Percentiles rank a stretch among this genome's conserved stretches.
Evolutionary conservation across 1,140 invertebrate species (phyloP).

Genomic region (Drosophila oshimai): DNA sequence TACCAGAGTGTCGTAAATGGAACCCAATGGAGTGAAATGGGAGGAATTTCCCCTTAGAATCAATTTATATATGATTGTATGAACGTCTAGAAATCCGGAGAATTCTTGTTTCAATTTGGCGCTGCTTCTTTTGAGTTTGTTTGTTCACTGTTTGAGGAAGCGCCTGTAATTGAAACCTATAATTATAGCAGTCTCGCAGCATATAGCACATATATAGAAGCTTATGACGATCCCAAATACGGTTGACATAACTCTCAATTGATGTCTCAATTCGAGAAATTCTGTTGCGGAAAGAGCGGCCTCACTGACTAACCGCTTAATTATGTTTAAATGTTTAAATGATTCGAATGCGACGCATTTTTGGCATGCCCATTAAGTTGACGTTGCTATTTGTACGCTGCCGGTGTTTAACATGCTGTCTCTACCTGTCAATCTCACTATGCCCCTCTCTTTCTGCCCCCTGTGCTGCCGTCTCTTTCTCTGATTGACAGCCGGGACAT

Average conservation of each 20-base stretch:
- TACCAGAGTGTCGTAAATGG: conserved; percentile 19
- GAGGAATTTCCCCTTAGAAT: conserved; percentile 14
- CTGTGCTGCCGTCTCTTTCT: not conserved
- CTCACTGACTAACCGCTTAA: conserved; percentile 56
- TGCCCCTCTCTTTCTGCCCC: not conserved
- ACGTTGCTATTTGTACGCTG: conserved; percentile 28
- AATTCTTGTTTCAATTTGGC: conserved; percentile 45
- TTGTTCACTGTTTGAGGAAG: conserved; percentile 46
- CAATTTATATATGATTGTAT: conserved; percentile 35
- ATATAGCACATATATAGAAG: conserved; percentile 5
- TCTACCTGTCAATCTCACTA: not conserved
- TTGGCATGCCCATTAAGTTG: conserved; percentile 52
- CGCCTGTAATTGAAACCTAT: conserved; percentile 66
- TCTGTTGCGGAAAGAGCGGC: conserved; percentile 8
- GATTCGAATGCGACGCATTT: conserved; percentile 67
- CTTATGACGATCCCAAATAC: conserved; percentile 16
- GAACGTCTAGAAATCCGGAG: conserved; percentile 12
- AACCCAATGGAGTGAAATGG: conserved; percentile 15
- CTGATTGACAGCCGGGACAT: conserved; percentile 43
- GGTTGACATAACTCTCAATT: conserved; percentile 49
- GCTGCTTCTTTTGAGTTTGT: conserved; percentile 14
- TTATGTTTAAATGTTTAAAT: conserved; percentile 59
- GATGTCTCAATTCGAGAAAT: conserved; percentile 70
- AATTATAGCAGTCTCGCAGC: conserved; percentile 49
- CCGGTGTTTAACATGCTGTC: conserved; percentile 37